Evolutionary conservation across 1,140 invertebrate genomes (phyloP).

Genomic region (Halictus rubicundus): DNA sequence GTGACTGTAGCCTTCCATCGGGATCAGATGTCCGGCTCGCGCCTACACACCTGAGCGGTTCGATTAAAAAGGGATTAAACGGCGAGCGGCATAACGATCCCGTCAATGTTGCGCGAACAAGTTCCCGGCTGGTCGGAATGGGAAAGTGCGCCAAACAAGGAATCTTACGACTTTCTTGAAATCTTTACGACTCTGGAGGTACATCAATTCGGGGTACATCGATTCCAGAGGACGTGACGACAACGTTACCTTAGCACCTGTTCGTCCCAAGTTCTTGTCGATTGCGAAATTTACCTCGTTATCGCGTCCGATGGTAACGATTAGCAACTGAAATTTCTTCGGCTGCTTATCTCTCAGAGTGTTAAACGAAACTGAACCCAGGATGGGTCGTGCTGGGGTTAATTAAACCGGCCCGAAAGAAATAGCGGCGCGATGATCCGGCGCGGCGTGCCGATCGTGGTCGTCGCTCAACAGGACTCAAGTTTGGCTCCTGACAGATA

Average conservation of each 20-base stretch:
- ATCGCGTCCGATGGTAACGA: no score
- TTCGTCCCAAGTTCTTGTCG: no score
- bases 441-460: neutral
- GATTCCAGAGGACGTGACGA: no score
- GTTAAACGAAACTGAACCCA: no score
- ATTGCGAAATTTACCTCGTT: no score
- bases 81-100: neutral
- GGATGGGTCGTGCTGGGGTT: no score
- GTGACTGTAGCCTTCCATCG: constrained; percentile 50
- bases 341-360: no score
- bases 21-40: constrained; percentile 57
- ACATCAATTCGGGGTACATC: no score
- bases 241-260: no score
- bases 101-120: neutral
- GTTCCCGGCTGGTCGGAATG: neutral
- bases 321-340: no score
- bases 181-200: no score
- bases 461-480: constrained; percentile 30
- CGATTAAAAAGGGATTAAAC: constrained; percentile 56
- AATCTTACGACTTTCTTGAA: no score
- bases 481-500: constrained; percentile 40
- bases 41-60: constrained; percentile 24
- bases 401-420: neutral
- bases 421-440: neutral
- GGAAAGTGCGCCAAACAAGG: neutral